Evolutionary conservation across 2,888 invertebrate species (phyloP).

Genomic region (Xestia sexstrigata): DNA sequence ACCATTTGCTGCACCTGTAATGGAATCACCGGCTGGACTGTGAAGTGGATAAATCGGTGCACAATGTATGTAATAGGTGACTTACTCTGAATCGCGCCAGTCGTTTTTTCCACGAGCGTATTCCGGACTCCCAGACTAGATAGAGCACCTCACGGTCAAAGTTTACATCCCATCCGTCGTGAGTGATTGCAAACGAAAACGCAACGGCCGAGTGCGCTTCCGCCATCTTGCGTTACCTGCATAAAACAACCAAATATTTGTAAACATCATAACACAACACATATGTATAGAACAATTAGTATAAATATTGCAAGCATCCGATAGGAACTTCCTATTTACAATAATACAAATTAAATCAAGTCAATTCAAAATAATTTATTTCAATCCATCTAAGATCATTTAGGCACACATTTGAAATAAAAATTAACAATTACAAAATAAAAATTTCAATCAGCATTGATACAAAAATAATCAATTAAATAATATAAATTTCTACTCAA

Average conservation of each 20-base stretch:
- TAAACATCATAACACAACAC: background rate
- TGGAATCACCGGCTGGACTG: background rate
- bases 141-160: constrained; percentile 99
- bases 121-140: constrained; percentile 98
- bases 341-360: too few species aligned
- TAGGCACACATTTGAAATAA: too few species aligned
- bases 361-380: too few species aligned
- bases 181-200: constrained; percentile 99
- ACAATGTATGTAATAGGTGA: constrained; percentile 43
- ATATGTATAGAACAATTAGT: background rate
- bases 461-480: too few species aligned
- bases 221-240: constrained; percentile 93
- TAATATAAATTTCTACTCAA: too few species aligned
- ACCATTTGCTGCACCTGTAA: constrained; percentile 11
- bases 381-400: too few species aligned
- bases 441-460: too few species aligned
- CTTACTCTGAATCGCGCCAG: constrained; percentile 97
- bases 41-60: background rate
- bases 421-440: too few species aligned
- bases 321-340: background rate
- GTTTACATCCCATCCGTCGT: constrained; percentile 99
- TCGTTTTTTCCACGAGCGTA: constrained; percentile 98
- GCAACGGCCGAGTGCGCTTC: constrained; percentile 99
- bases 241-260: constrained; percentile 50
- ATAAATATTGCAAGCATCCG: constrained; percentile 1